Conservation (phyloP, 2,888 invertebrate species). For the Linyphia triangularis region DNA sequence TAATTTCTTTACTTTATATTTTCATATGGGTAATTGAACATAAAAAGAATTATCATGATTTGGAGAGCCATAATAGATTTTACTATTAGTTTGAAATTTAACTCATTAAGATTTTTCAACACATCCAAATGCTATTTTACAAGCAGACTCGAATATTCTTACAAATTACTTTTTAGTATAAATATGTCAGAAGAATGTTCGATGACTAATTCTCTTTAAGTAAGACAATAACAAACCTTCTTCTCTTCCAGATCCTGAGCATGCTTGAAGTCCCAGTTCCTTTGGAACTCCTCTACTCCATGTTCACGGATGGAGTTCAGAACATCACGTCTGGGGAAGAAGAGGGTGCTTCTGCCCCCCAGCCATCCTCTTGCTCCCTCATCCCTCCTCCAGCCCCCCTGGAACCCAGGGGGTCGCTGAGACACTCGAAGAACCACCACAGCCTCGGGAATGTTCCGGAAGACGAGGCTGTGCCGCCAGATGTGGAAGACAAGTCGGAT, state of each 20-base stretch:
- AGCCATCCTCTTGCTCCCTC: conserved; percentile 13
- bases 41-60: too few relatives aligned
- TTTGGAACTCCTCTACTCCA: conserved; percentile 89
- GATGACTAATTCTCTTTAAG: too few relatives aligned
- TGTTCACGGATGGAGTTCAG: conserved; percentile 92
- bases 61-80: too few relatives aligned
- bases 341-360: not conserved
- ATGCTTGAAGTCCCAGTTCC: conserved; percentile 94
- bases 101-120: too few relatives aligned
- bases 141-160: too few relatives aligned
- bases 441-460: conserved; percentile 59
- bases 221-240: too few relatives aligned
- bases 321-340: conserved; percentile 78
- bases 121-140: too few relatives aligned
- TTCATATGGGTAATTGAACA: too few relatives aligned
- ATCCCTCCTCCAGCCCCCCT: conserved; percentile 50
- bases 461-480: conserved; percentile 45
- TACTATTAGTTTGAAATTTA: too few relatives aligned
- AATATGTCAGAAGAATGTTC: too few relatives aligned
- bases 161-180: too few relatives aligned
- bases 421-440: conserved; percentile 5
- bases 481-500: conserved; percentile 67
- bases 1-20: too few relatives aligned
- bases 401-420: conserved; percentile 9
- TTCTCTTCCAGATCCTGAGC: conserved; percentile 83